Percentiles rank a stretch among this genome's conserved stretches.
Evolutionary conservation across 2,797 vertebrate genomes (phyloP).

Genomic region (Pseudotriccus pelzelni): DNA sequence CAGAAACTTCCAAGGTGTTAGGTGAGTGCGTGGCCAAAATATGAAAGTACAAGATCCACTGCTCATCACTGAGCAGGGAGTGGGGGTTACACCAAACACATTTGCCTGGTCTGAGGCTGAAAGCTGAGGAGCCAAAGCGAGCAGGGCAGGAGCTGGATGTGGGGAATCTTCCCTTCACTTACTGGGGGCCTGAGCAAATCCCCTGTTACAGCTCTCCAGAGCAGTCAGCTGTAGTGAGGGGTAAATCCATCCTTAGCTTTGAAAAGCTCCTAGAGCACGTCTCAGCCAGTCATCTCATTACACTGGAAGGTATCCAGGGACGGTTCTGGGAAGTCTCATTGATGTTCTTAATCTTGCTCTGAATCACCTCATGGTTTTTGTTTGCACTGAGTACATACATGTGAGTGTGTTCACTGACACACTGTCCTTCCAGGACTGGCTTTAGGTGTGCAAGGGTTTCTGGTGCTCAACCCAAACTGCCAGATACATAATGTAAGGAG

Average conservation of each 20-base stretch:
- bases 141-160: neutral
- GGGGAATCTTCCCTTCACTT: neutral
- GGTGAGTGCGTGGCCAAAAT: fast-evolving
- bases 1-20: neutral
- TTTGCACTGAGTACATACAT: fast-evolving
- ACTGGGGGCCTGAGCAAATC: neutral
- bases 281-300: neutral
- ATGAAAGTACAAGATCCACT: neutral
- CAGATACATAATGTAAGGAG: neutral
- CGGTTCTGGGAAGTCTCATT: neutral
- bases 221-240: neutral
- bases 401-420: neutral
- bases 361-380: fast-evolving
- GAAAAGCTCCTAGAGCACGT: neutral
- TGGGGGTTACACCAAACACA: neutral
- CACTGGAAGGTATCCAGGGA: neutral
- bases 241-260: neutral
- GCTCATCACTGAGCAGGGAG: neutral
- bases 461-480: neutral
- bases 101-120: neutral
- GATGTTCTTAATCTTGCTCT: neutral
- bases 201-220: neutral
- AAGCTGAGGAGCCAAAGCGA: neutral
- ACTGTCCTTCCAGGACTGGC: neutral
- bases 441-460: neutral